A percentile compares a stretch with the other conserved stretches of the same genome.
These are phyloP conservation scores for Pteronotus mesoamericanus DNA, from an alignment of 2,797 vertebrate species.

Conservation along the genomic window DNA sequence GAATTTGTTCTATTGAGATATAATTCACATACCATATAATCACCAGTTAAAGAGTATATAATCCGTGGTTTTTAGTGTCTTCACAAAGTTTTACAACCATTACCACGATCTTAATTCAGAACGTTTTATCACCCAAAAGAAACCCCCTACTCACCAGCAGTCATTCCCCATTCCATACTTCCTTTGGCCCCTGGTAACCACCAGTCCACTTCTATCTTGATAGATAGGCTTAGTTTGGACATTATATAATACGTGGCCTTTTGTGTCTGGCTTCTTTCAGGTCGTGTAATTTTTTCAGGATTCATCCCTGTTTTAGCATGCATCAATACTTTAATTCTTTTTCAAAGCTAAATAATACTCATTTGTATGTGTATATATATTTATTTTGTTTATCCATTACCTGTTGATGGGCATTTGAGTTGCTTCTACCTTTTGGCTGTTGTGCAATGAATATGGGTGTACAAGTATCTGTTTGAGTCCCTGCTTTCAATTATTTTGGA, in stretches of 20 bases:
- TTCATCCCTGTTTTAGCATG: neutral
- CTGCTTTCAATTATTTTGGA: neutral
- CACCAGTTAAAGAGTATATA: neutral
- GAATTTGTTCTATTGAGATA: neutral
- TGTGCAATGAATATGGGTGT: too few relatives aligned
- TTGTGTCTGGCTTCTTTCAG: neutral
- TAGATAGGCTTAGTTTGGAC: too few relatives aligned
- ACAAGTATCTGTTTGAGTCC: neutral
- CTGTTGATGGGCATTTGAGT: too few relatives aligned
- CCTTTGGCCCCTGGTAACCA: neutral
- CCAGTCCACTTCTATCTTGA: too few relatives aligned
- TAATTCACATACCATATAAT: neutral
- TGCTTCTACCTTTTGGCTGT: too few relatives aligned
- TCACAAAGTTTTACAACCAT: neutral
- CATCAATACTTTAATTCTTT: neutral
- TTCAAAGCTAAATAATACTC: neutral
- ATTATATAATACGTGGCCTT: neutral
- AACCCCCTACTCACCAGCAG: neutral
- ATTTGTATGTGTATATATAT: neutral
- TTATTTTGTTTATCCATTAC: too few relatives aligned
- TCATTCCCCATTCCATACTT: neutral
- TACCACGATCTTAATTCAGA: neutral
- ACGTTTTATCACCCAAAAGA: neutral
- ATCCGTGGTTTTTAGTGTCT: neutral
- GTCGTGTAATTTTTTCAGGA: too few relatives aligned